These are phyloP conservation scores for Laspeyria flexula DNA, from an alignment of 2,888 invertebrate genomes.

Conservation along the genomic window DNA sequence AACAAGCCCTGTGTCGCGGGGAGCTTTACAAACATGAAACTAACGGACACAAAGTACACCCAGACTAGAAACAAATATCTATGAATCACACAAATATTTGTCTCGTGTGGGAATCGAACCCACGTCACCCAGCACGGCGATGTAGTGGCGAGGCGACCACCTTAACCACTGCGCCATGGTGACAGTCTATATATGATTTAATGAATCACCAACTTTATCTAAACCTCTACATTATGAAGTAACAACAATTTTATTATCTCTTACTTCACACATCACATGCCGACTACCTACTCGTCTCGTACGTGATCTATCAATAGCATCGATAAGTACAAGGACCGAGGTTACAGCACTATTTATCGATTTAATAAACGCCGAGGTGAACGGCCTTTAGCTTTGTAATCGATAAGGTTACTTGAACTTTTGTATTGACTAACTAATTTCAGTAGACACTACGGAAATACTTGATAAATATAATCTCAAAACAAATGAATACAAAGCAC, in stretches of 20 bases:
- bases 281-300: not conserved
- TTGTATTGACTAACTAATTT: too few species aligned
- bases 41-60: too few species aligned
- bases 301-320: conserved; percentile 31
- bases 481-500: too few species aligned
- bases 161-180: not conserved
- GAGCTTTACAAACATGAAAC: too few species aligned
- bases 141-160: too few species aligned
- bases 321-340: conserved; percentile 37
- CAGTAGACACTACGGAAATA: too few species aligned
- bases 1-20: too few species aligned
- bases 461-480: too few species aligned
- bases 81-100: too few species aligned
- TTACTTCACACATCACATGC: conserved; percentile 21
- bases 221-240: conserved; percentile 8
- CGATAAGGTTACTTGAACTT: conserved; percentile 33
- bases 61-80: too few species aligned
- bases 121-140: too few species aligned
- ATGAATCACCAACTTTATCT: conserved; percentile 8
- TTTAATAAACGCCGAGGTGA: conserved; percentile 37
- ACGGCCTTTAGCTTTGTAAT: conserved; percentile 38
- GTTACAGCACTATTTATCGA: conserved; percentile 31
- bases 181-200: not conserved
- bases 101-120: too few species aligned
- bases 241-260: conserved; percentile 20